Conservation (phyloP, 2,888 invertebrate species). For the Phortica magna region DNA sequence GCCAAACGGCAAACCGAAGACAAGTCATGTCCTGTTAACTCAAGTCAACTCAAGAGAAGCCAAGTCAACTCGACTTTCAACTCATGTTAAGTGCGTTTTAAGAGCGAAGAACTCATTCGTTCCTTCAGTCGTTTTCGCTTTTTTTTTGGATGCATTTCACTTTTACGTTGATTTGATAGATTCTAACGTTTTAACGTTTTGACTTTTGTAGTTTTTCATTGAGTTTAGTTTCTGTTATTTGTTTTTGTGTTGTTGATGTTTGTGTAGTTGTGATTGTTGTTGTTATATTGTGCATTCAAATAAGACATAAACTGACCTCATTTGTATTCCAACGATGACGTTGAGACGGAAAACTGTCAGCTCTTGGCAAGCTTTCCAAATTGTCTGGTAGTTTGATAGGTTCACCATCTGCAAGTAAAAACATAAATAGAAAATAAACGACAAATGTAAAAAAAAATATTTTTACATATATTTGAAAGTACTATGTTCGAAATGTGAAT, state of each 20-base stretch:
- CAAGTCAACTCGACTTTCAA: neutral
- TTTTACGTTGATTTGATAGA: constrained; percentile 32
- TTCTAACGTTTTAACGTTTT: constrained; percentile 34
- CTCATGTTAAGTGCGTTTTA: constrained; percentile 11
- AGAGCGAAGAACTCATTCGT: constrained; percentile 20
- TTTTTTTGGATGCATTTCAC: constrained; percentile 16
- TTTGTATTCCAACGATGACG: constrained; percentile 99
- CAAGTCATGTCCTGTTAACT: neutral
- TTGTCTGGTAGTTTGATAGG: constrained; percentile 96
- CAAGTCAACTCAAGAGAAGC: neutral
- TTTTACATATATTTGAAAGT: constrained; percentile 58
- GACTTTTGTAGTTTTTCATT: constrained; percentile 22
- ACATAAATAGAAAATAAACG: constrained; percentile 45
- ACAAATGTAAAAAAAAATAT: constrained; percentile 60
- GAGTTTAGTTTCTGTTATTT: neutral
- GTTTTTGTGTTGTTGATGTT: constrained; percentile 25
- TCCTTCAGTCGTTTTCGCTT: constrained; percentile 14
- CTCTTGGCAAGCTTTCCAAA: constrained; percentile 94
- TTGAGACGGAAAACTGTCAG: constrained; percentile 96
- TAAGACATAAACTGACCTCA: constrained; percentile 85
- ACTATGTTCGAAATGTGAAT: constrained; percentile 42
- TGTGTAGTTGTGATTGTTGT: neutral
- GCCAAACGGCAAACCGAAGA: constrained; percentile 8
- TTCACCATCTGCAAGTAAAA: constrained; percentile 86
- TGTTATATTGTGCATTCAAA: constrained; percentile 62